phyloP scores from a whole-genome alignment of 1,140 invertebrate species.

The Scaptomyza graminum region DNA sequence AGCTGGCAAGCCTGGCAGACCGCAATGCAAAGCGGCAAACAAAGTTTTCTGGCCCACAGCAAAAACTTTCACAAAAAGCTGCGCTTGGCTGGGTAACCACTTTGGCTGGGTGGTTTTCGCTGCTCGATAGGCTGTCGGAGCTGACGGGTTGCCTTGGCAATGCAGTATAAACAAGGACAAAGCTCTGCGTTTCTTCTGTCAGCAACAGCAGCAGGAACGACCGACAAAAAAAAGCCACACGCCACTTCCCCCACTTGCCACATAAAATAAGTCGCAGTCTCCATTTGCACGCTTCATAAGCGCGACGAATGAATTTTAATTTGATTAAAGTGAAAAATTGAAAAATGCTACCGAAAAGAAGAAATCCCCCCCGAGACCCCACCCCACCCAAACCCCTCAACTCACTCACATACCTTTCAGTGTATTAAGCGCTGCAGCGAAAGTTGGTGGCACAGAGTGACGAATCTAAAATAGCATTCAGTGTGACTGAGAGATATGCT shows the following conservation, averaged over 20 bases:
- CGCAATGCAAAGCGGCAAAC: conserved; percentile 70
- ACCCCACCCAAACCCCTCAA: too few relatives aligned
- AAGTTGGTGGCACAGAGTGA: conserved; percentile 29
- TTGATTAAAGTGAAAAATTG: conserved; percentile 83
- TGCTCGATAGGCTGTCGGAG: conserved; percentile 38
- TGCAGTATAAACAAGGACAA: conserved; percentile 44
- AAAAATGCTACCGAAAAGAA: conserved; percentile 42
- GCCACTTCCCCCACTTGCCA: not conserved
- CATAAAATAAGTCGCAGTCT: conserved; percentile 1
- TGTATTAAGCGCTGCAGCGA: conserved; percentile 53
- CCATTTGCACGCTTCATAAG: conserved; percentile 75
- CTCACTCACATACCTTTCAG: conserved; percentile 48
- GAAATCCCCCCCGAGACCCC: too few relatives aligned
- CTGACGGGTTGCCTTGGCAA: conserved; percentile 49
- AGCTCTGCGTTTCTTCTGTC: conserved; percentile 35
- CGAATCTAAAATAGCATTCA: conserved; percentile 25
- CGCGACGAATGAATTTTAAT: conserved; percentile 83
- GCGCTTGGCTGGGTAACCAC: conserved; percentile 14
- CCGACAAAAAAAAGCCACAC: not conserved
- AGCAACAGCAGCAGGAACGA: not conserved
- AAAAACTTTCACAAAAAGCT: conserved; percentile 59
- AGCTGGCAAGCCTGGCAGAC: conserved; percentile 34
- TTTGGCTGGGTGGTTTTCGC: conserved; percentile 27
- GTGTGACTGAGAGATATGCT: conserved; percentile 40
- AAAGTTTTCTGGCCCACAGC: conserved; percentile 65